A percentile compares a stretch with the other conserved stretches of the same genome.
Evolutionary conservation across 2,797 vertebrate genomes (phyloP).

Genomic region (Enteromius viviparus): DNA sequence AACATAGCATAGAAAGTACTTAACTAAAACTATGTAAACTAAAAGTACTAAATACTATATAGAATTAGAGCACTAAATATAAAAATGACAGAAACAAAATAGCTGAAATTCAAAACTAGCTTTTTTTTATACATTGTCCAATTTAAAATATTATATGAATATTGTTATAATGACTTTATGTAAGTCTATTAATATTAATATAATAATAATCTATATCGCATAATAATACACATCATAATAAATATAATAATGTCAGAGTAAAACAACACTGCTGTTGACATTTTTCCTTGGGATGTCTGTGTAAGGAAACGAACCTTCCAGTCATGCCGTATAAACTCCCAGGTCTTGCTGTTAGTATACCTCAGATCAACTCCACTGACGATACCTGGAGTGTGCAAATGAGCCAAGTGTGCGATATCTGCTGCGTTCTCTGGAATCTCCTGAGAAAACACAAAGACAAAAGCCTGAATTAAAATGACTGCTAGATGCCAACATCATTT

Average conservation of each 20-base stretch:
- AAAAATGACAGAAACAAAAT: background rate
- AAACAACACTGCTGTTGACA: background rate
- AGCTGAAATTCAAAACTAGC: background rate
- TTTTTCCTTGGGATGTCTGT: background rate
- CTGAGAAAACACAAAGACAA: conserved; percentile 60
- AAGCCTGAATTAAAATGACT: background rate
- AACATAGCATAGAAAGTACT: background rate
- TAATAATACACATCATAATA: too few relatives aligned
- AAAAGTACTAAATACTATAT: background rate
- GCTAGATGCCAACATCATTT: background rate
- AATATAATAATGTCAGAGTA: background rate
- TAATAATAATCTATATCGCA: too few relatives aligned
- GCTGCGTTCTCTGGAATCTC: conserved; percentile 88
- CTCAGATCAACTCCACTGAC: conserved; percentile 79
- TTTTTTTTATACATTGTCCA: too few relatives aligned
- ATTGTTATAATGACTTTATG: too few relatives aligned
- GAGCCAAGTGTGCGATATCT: conserved; percentile 77
- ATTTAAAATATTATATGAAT: background rate
- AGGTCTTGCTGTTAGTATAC: conserved; percentile 77
- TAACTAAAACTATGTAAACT: background rate
- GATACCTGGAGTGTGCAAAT: conserved; percentile 80
- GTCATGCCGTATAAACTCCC: conserved; percentile 79
- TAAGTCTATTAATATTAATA: too few relatives aligned
- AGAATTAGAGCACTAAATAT: background rate
- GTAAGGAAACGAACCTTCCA: conserved; percentile 79